Percentiles rank a stretch among this genome's conserved stretches.
phyloP scores from a whole-genome alignment of 2,113 vertebrate genomes.

The Telmatochromis sp. region DNA sequence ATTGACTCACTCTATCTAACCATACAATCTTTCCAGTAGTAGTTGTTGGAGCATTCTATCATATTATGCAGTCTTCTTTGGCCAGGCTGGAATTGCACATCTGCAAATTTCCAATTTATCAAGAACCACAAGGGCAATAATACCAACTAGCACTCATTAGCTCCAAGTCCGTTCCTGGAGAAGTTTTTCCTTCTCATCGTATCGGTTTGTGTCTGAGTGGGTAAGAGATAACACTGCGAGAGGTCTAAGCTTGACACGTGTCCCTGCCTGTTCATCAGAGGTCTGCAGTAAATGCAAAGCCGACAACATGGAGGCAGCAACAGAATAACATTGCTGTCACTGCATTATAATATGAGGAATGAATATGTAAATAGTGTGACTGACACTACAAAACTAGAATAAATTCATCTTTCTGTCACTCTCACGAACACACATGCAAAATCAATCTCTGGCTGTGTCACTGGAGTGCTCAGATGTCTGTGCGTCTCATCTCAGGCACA shows the following conservation, averaged over 20 bases:
- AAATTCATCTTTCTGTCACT: constrained; percentile 55
- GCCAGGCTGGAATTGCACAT: neutral
- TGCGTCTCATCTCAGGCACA: constrained; percentile 47
- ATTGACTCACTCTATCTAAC: neutral
- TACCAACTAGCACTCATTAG: neutral
- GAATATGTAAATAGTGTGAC: constrained; percentile 57
- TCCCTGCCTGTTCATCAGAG: neutral
- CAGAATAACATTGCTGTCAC: constrained; percentile 46
- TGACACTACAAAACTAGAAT: constrained; percentile 41
- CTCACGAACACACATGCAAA: constrained; percentile 11
- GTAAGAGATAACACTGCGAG: neutral
- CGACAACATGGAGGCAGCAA: constrained; percentile 5
- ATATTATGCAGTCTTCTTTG: neutral
- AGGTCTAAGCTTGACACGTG: neutral
- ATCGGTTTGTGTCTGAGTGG: neutral
- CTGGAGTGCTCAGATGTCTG: constrained; percentile 47
- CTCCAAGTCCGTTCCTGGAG: neutral
- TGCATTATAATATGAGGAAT: constrained; percentile 43
- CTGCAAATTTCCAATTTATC: neutral
- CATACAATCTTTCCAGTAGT: neutral
- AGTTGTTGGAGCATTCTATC: neutral
- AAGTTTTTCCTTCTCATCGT: neutral
- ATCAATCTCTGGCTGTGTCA: constrained; percentile 58
- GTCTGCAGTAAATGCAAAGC: neutral
- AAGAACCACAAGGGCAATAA: neutral